Evolutionary conservation across 2,888 invertebrate genomes (phyloP).

Genomic region (Dromius quadrimaculatus): DNA sequence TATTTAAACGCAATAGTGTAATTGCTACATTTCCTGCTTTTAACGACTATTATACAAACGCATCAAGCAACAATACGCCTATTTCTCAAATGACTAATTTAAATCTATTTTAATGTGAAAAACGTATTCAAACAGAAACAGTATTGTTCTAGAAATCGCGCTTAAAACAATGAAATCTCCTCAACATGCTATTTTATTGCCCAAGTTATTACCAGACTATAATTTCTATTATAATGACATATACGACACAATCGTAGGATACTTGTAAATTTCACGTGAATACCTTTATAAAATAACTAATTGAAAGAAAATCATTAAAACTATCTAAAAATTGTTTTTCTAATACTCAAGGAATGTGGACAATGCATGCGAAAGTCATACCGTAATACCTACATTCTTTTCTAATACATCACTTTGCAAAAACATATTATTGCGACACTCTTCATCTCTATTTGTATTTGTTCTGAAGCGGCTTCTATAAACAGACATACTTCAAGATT

Average conservation of each 20-base stretch:
- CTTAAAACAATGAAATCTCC: constrained; percentile 43
- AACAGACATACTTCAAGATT: no score
- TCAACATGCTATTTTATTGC: constrained; percentile 35
- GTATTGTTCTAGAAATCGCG: constrained; percentile 48
- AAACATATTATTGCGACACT: no score
- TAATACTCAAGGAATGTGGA: no score
- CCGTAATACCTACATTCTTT: no score
- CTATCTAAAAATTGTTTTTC: no score
- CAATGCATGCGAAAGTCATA: no score
- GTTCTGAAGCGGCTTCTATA: no score
- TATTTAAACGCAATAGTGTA: constrained; percentile 45
- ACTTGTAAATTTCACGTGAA: constrained; percentile 26
- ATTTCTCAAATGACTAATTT: constrained; percentile 46
- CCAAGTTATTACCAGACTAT: constrained; percentile 25
- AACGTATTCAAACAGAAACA: constrained; percentile 43
- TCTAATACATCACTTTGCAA: no score
- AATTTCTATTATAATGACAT: constrained; percentile 38
- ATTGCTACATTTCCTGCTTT: constrained; percentile 51
- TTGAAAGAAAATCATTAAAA: no score
- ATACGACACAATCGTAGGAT: constrained; percentile 21
- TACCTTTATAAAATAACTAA: constrained; percentile 32
- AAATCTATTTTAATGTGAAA: constrained; percentile 50
- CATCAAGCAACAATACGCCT: constrained; percentile 44
- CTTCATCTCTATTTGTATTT: no score
- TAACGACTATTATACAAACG: constrained; percentile 47